phyloP scores from a whole-genome alignment of 1,140 invertebrate species.

The Zaprionus africanus region DNA sequence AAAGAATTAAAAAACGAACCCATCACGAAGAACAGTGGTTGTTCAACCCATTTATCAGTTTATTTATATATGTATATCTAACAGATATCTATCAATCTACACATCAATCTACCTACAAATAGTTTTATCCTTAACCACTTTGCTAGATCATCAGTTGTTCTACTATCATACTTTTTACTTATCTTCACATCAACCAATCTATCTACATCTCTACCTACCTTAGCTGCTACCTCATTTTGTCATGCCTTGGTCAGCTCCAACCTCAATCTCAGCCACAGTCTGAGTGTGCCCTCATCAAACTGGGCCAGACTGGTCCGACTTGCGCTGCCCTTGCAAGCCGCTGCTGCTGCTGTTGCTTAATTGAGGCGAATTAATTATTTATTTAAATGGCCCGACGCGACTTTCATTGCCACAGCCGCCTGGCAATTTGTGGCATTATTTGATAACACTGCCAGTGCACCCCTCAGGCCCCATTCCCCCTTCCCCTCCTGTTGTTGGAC shows the following conservation, averaged over 20 bases:
- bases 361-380: constrained; percentile 83
- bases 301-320: background rate
- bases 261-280: background rate
- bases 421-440: constrained; percentile 66
- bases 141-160: background rate
- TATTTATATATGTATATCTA: too few relatives aligned
- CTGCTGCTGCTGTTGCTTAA: constrained; percentile 54
- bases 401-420: constrained; percentile 40
- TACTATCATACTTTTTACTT: background rate
- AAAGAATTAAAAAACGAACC: too few relatives aligned
- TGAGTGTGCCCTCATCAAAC: background rate
- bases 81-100: too few relatives aligned
- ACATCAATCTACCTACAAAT: too few relatives aligned
- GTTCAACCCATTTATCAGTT: too few relatives aligned
- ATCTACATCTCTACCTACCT: background rate
- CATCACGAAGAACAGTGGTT: too few relatives aligned
- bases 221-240: background rate
- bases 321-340: constrained; percentile 17
- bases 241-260: background rate
- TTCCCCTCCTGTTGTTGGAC: background rate
- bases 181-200: background rate
- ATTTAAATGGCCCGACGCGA: constrained; percentile 76
- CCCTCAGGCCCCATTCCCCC: background rate
- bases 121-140: background rate
- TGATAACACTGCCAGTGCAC: constrained; percentile 58